A percentile compares a stretch with the other conserved stretches of the same genome.
These are phyloP conservation scores for Stratiolaelaps scimitus DNA, from an alignment of 1,140 invertebrate species.

Conservation along the genomic window DNA sequence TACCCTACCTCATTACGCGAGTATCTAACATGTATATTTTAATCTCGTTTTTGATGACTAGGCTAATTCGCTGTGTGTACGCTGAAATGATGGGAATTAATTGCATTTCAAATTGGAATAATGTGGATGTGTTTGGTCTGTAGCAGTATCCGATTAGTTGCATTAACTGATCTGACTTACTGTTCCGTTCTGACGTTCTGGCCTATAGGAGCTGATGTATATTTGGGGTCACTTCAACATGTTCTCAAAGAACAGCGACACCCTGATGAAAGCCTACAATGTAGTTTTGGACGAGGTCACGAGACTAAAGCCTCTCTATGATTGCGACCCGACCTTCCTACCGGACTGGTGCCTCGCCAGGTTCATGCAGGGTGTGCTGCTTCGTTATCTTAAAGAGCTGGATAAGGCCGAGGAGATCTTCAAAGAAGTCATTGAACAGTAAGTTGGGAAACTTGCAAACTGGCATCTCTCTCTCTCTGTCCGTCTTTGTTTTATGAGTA, in stretches of 20 bases:
- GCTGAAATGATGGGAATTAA: no score
- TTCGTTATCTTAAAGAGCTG: conserved; percentile 11
- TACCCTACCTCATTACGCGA: not conserved
- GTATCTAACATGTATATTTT: no score
- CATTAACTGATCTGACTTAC: not conserved
- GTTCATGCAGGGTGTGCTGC: conserved; percentile 15
- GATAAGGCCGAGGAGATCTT: not conserved
- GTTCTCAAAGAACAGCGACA: conserved; percentile 24
- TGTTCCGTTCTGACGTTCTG: not conserved
- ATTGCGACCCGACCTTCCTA: not conserved
- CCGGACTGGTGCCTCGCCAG: conserved; percentile 24
- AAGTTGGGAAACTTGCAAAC: not conserved
- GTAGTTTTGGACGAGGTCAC: conserved; percentile 4
- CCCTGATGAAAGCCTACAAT: not conserved
- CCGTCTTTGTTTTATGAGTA: no score
- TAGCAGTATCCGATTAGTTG: not conserved
- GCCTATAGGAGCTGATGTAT: conserved; percentile 8
- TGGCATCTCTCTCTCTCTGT: no score
- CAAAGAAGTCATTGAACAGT: conserved; percentile 22
- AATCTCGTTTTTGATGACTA: no score
- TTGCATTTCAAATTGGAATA: no score
- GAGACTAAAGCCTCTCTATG: not conserved
- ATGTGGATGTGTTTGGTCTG: not conserved
- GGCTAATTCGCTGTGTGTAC: no score
- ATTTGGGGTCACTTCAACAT: conserved; percentile 26